Conservation (phyloP, 1,140 invertebrate genomes). For the Oscheius sp. region DNA sequence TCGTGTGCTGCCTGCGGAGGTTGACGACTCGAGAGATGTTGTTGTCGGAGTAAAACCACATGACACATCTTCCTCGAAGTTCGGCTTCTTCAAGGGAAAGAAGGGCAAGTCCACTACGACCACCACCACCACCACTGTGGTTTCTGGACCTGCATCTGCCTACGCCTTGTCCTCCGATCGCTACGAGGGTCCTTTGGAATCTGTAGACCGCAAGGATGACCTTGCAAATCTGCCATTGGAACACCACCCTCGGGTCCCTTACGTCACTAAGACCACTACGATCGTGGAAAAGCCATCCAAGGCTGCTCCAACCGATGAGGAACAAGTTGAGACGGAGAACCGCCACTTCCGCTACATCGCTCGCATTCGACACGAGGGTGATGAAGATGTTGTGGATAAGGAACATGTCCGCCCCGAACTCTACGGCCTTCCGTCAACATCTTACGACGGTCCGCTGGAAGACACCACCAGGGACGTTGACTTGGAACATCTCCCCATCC, state of each 20-base stretch:
- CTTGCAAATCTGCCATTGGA: neutral
- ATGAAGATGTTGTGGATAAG: slow-evolving; percentile 36
- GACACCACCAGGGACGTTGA: slow-evolving; percentile 20
- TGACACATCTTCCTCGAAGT: too few relatives aligned
- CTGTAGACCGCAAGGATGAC: too few relatives aligned
- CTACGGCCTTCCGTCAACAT: slow-evolving; percentile 57
- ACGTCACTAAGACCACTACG: neutral
- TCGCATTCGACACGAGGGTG: slow-evolving; percentile 37
- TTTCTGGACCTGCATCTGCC: too few relatives aligned
- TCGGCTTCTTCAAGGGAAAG: too few relatives aligned
- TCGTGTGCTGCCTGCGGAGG: neutral
- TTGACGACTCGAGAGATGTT: neutral
- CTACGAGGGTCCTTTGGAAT: too few relatives aligned
- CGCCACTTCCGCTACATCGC: slow-evolving; percentile 54
- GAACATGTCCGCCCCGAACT: neutral
- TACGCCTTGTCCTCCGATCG: too few relatives aligned
- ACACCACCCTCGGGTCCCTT: neutral
- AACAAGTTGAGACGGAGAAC: neutral
- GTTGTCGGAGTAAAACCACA: too few relatives aligned
- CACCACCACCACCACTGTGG: too few relatives aligned
- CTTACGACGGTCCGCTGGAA: slow-evolving; percentile 28
- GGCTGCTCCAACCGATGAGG: neutral
- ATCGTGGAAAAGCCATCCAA: neutral
- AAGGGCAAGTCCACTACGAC: too few relatives aligned
- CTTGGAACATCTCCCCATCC: slow-evolving; percentile 19